A percentile compares a stretch with the other conserved stretches of the same genome.
Conservation (phyloP, 2,113 vertebrate species). For the Centropus bengalensis region DNA sequence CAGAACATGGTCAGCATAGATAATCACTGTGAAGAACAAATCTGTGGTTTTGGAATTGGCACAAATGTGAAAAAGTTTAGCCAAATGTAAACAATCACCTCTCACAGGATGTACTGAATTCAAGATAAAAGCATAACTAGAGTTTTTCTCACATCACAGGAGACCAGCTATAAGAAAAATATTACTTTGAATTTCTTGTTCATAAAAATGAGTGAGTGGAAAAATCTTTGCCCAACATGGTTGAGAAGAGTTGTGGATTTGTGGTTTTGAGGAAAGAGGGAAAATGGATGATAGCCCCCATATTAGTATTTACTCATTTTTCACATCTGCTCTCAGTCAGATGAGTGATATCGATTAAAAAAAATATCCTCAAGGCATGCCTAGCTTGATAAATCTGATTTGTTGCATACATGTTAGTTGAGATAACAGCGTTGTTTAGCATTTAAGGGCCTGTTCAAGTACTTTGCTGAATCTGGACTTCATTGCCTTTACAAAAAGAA, state of each 20-base stretch:
- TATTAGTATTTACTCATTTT: not conserved
- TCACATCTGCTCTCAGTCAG: not conserved
- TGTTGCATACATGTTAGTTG: not conserved
- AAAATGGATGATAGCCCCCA: not conserved
- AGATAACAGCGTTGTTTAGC: not conserved
- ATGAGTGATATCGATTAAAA: not conserved
- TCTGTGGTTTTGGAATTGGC: not conserved
- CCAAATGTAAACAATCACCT: conserved; percentile 5
- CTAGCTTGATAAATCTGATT: not conserved
- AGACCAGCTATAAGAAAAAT: not conserved
- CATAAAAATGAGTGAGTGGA: not conserved
- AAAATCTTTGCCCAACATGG: not conserved
- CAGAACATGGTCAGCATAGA: not conserved
- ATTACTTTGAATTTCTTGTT: conserved; percentile 19
- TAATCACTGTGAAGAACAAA: not conserved
- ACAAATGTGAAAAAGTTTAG: conserved; percentile 21
- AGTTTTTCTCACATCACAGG: not conserved
- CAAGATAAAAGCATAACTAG: not conserved
- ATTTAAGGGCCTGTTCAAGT: not conserved
- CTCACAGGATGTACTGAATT: conserved; percentile 3
- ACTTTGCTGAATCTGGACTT: not conserved
- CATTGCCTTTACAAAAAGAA: not conserved
- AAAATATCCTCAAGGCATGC: not conserved
- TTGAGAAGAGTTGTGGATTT: not conserved
- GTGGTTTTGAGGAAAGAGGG: not conserved